A percentile compares a stretch with the other conserved stretches of the same genome.
Evolutionary conservation across 2,888 invertebrate genomes (phyloP).

Genomic region (Platycheirus rosarum): DNA sequence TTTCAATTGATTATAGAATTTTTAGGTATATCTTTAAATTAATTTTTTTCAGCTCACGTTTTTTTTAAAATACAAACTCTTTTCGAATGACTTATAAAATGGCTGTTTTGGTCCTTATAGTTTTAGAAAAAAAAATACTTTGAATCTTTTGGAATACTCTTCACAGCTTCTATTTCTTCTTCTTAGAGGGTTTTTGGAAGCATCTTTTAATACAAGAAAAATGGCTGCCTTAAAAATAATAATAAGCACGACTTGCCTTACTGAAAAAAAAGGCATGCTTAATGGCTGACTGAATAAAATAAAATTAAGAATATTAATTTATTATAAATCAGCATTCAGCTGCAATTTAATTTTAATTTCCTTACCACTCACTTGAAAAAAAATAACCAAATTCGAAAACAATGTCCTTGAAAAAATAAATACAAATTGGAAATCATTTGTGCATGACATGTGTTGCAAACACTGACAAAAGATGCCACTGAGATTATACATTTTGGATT

Average conservation of each 20-base stretch:
- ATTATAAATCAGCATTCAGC: no score
- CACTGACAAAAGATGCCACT: background rate
- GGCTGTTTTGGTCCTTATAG: background rate
- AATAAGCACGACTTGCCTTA: background rate
- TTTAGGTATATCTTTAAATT: background rate
- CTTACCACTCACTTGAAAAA: background rate
- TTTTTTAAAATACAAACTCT: background rate
- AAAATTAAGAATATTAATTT: no score
- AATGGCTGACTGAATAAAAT: background rate
- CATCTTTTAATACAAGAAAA: background rate
- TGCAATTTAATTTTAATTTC: no score
- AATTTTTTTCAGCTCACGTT: background rate
- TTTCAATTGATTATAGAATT: background rate
- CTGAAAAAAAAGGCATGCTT: background rate
- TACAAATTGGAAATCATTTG: conserved; percentile 4
- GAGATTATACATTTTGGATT: background rate
- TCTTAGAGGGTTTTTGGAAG: background rate
- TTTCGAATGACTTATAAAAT: background rate
- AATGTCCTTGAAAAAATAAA: background rate
- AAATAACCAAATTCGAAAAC: background rate
- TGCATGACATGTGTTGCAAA: background rate
- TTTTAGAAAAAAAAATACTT: background rate
- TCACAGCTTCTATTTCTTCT: background rate
- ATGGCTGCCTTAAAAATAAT: background rate
- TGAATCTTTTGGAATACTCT: background rate